Conservation (phyloP, 2,888 invertebrate species). For the Calameuta filiformis region DNA sequence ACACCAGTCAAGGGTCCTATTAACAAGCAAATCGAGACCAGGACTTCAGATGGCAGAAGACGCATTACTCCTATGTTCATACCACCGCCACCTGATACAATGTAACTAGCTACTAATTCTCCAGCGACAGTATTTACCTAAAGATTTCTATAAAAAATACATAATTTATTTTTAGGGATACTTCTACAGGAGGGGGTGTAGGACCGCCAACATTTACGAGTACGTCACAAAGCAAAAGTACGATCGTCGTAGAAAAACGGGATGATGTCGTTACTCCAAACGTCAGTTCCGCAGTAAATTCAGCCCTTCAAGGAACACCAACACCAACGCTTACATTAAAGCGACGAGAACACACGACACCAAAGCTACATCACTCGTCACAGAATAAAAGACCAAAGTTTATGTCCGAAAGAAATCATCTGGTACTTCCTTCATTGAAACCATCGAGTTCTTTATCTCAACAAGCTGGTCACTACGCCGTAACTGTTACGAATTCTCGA, state of each 20-base stretch:
- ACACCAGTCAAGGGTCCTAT: constrained; percentile 73
- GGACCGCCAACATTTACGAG: constrained; percentile 77
- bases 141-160: constrained; percentile 16
- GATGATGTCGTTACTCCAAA: constrained; percentile 74
- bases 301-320: constrained; percentile 35
- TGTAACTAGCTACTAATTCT: constrained; percentile 58
- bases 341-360: constrained; percentile 50
- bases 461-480: constrained; percentile 61
- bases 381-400: constrained; percentile 53
- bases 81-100: constrained; percentile 76
- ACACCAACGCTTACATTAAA: constrained; percentile 50
- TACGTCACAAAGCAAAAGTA: constrained; percentile 81
- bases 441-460: constrained; percentile 56
- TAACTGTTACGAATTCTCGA: constrained; percentile 57
- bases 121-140: constrained; percentile 55
- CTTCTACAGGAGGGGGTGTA: constrained; percentile 68
- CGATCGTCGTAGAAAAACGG: constrained; percentile 82
- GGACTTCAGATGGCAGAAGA: constrained; percentile 93
- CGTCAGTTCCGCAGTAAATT: constrained; percentile 54
- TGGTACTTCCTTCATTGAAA: constrained; percentile 56
- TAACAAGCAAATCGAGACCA: constrained; percentile 93
- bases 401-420: constrained; percentile 47
- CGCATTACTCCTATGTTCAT: constrained; percentile 97
- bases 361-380: constrained; percentile 35
- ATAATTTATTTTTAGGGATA: constrained; percentile 49